Percentiles rank a stretch among this genome's conserved stretches.
Evolutionary conservation across 2,113 vertebrate genomes (phyloP).

Genomic region (Uropsilus gracilis): DNA sequence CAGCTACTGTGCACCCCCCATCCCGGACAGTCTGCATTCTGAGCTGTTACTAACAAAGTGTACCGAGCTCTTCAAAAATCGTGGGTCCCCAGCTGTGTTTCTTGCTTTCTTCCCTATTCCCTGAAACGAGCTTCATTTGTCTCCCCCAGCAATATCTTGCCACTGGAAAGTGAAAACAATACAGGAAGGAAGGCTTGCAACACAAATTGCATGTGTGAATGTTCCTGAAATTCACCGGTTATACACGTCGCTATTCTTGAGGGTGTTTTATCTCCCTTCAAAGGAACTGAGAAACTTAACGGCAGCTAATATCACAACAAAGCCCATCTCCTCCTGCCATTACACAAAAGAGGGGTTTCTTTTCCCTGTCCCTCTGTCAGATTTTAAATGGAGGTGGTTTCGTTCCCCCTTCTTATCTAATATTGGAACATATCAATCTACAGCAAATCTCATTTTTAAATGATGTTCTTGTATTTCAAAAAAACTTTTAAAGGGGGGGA

Average conservation of each 20-base stretch:
- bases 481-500: conserved; percentile 2
- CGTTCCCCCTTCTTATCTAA: conserved; percentile 27
- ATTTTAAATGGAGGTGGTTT: conserved; percentile 58
- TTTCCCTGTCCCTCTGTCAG: conserved; percentile 22
- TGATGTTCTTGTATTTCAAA: conserved; percentile 51
- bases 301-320: conserved; percentile 4
- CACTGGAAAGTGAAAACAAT: conserved; percentile 35
- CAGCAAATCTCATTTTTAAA: conserved; percentile 48
- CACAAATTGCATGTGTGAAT: not conserved
- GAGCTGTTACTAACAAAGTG: not conserved
- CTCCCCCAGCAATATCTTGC: not conserved
- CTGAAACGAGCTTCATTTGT: not conserved
- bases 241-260: not conserved
- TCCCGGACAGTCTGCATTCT: too few relatives aligned
- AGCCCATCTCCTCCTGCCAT: not conserved
- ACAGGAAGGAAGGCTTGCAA: conserved; percentile 4
- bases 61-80: not conserved
- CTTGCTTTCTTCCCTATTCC: not conserved
- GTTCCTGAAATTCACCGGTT: not conserved
- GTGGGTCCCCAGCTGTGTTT: not conserved
- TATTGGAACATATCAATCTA: conserved; percentile 46
- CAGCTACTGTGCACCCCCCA: too few relatives aligned
- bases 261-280: conserved; percentile 37
- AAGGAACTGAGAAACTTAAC: conserved; percentile 35
- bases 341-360: not conserved